phyloP scores from a whole-genome alignment of 2,113 vertebrate genomes.

The Rhinoderma darwinii region DNA sequence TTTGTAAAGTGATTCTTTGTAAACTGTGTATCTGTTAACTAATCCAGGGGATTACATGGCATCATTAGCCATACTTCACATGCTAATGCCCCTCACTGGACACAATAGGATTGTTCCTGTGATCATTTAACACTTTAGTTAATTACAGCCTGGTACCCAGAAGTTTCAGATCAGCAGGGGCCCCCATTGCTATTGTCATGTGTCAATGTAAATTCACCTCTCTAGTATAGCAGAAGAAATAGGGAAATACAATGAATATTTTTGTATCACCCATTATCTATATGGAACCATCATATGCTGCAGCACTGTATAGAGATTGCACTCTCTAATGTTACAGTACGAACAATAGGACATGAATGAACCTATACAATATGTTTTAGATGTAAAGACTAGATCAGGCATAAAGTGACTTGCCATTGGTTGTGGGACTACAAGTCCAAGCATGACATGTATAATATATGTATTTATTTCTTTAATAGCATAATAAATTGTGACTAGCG shows the following conservation, averaged over 20 bases:
- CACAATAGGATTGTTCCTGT: constrained; percentile 10
- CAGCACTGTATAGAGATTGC: background rate
- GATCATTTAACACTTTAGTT: constrained; percentile 13
- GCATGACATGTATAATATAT: background rate
- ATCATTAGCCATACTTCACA: constrained; percentile 27
- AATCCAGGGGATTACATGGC: constrained; percentile 32
- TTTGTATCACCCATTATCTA: background rate
- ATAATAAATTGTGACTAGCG: no score
- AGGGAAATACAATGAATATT: background rate
- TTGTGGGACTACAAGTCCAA: background rate
- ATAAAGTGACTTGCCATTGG: background rate
- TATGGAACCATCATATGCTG: no score
- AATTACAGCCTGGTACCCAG: background rate
- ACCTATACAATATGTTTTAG: no score
- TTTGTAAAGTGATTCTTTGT: constrained; percentile 48
- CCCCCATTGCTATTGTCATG: background rate
- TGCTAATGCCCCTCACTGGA: background rate
- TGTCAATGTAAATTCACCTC: constrained; percentile 6
- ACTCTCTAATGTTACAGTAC: no score
- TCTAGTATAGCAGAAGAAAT: background rate
- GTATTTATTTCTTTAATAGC: no score
- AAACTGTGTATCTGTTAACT: constrained; percentile 15
- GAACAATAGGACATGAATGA: no score
- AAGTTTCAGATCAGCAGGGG: background rate
- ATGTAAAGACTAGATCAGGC: background rate